These are phyloP conservation scores for Lasius fuliginosus DNA, from an alignment of 2,888 invertebrate species.

Conservation along the genomic window DNA sequence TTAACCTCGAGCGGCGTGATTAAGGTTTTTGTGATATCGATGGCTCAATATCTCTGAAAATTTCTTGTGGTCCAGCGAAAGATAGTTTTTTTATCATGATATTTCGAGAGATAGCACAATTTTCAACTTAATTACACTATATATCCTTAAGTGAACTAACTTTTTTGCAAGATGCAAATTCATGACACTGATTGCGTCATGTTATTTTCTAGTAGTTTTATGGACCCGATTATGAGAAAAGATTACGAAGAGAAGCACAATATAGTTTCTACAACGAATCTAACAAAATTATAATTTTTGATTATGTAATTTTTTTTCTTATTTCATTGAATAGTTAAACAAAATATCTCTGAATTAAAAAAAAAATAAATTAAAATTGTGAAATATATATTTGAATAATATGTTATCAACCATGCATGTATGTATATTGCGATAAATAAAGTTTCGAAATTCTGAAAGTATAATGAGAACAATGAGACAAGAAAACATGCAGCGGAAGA, in stretches of 20 bases:
- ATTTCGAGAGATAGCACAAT: not conserved
- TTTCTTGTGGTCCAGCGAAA: not conserved
- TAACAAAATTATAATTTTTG: not conserved
- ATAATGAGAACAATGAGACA: conserved; percentile 9
- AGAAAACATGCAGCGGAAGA: conserved; percentile 5
- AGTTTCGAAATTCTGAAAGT: conserved; percentile 6
- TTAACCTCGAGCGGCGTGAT: conserved; percentile 65
- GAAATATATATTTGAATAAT: not conserved
- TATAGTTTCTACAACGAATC: not conserved
- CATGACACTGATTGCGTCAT: not conserved
- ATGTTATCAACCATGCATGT: not conserved
- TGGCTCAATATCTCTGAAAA: not conserved
- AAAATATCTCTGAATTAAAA: not conserved
- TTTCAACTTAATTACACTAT: not conserved
- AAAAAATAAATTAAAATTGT: not conserved
- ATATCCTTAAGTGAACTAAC: not conserved
- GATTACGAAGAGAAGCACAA: not conserved
- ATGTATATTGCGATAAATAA: not conserved
- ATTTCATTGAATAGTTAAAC: conserved; percentile 11
- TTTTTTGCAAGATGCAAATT: not conserved
- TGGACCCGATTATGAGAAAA: not conserved
- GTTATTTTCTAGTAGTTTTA: conserved; percentile 7
- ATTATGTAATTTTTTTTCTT: not conserved
- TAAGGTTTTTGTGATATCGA: not conserved
- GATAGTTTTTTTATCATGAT: not conserved